phyloP scores from a whole-genome alignment of 2,888 invertebrate genomes.

The Phyllotreta striolata region DNA sequence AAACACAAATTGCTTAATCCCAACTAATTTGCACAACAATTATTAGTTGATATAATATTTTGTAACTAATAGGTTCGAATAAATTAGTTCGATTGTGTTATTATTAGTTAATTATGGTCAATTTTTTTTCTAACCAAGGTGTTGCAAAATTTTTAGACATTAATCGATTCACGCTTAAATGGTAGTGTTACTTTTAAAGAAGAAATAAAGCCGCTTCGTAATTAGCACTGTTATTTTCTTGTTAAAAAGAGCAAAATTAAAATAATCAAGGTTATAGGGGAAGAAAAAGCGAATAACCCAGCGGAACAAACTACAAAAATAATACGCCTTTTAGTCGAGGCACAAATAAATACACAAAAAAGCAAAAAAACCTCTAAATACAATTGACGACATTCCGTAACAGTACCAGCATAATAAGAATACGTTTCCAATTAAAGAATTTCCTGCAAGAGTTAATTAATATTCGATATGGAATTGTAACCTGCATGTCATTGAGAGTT shows the following conservation, averaged over 20 bases:
- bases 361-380: slow-evolving; percentile 1
- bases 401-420: slow-evolving; percentile 16
- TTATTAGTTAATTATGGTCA: too few relatives aligned
- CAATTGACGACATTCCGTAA: slow-evolving; percentile 15
- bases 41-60: too few relatives aligned
- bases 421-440: slow-evolving; percentile 18
- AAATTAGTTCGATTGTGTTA: too few relatives aligned
- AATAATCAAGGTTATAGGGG: slow-evolving; percentile 22
- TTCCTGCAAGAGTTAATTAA: slow-evolving; percentile 20
- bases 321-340: slow-evolving; percentile 2
- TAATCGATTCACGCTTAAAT: too few relatives aligned
- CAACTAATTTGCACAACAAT: too few relatives aligned
- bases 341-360: background rate
- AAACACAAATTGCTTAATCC: too few relatives aligned
- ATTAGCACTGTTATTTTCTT: too few relatives aligned
- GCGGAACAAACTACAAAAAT: slow-evolving; percentile 17
- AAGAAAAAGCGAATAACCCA: slow-evolving; percentile 14
- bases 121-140: too few relatives aligned
- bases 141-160: too few relatives aligned
- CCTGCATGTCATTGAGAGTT: slow-evolving; percentile 18
- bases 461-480: slow-evolving; percentile 19
- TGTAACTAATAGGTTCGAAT: too few relatives aligned
- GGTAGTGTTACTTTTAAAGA: too few relatives aligned
- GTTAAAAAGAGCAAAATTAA: background rate
- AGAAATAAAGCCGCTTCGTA: too few relatives aligned